Conservation (phyloP, 2,113 vertebrate species). For the Cochlearius cochlearius region DNA sequence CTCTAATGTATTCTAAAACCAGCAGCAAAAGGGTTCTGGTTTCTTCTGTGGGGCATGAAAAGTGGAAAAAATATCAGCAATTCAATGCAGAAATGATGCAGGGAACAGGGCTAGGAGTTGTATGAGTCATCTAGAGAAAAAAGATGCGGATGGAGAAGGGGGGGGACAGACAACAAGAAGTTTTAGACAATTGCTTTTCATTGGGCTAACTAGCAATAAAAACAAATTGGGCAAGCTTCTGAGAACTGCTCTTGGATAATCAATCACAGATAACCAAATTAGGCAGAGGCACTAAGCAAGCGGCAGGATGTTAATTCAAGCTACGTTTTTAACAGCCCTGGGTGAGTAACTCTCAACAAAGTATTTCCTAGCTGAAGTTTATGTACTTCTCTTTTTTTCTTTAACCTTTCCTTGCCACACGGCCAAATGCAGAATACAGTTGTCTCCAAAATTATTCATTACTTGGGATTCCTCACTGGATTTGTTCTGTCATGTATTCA, state of each 20-base stretch:
- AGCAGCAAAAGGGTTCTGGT: not conserved
- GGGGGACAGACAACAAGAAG: not conserved
- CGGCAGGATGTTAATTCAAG: conserved; percentile 15
- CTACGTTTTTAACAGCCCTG: not conserved
- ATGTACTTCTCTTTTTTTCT: not conserved
- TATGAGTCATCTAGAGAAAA: not conserved
- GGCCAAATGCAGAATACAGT: not conserved
- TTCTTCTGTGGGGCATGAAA: not conserved
- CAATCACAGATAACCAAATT: conserved; percentile 25
- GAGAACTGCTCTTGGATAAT: not conserved
- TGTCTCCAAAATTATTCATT: not conserved
- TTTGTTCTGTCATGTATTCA: not conserved
- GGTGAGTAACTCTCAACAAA: not conserved
- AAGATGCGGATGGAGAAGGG: not conserved
- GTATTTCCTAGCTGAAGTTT: not conserved
- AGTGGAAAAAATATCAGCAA: not conserved
- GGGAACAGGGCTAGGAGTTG: not conserved
- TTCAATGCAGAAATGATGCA: not conserved
- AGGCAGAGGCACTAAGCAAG: conserved; percentile 16
- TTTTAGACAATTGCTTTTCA: not conserved
- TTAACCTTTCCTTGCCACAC: not conserved
- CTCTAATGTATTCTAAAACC: not conserved
- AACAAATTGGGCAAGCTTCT: not conserved
- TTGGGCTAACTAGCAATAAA: conserved; percentile 9
- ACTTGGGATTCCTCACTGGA: not conserved